A percentile compares a stretch with the other conserved stretches of the same genome.
These are phyloP conservation scores for Enteromius unitaeniatus DNA, from an alignment of 2,797 vertebrate species.

Conservation along the genomic window DNA sequence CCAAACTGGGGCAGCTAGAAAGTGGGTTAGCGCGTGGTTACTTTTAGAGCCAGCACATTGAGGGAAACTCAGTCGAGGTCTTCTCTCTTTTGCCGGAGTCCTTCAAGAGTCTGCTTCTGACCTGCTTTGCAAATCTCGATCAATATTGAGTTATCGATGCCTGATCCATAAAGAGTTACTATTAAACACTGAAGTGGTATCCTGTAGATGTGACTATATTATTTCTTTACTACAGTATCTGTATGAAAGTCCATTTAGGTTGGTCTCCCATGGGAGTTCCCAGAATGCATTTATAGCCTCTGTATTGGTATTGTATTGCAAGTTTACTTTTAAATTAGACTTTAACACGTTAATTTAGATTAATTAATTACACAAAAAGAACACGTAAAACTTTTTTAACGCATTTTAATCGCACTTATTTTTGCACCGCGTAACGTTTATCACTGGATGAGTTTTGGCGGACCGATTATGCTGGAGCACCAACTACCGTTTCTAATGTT, in stretches of 20 bases:
- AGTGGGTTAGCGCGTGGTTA: constrained; percentile 51
- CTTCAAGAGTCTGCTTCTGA: constrained; percentile 21
- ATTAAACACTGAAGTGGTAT: constrained; percentile 63
- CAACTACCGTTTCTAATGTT: too few relatives aligned
- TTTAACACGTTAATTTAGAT: too few relatives aligned
- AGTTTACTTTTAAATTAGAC: not conserved
- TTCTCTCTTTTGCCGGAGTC: constrained; percentile 8
- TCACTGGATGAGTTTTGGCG: too few relatives aligned
- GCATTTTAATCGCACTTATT: too few relatives aligned
- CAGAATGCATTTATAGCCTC: constrained; percentile 57
- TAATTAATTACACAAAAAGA: too few relatives aligned
- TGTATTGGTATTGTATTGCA: not conserved
- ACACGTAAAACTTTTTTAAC: too few relatives aligned
- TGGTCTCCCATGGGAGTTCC: constrained; percentile 50
- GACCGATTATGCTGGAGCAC: too few relatives aligned
- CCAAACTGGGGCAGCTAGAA: constrained; percentile 59
- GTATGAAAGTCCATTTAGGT: constrained; percentile 58
- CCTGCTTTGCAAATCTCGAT: constrained; percentile 38
- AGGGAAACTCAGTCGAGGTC: constrained; percentile 47
- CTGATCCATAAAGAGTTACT: constrained; percentile 61
- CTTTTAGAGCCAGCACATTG: constrained; percentile 31
- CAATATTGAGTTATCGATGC: constrained; percentile 49
- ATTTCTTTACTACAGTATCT: constrained; percentile 62
- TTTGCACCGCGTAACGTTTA: too few relatives aligned
- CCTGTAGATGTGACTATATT: constrained; percentile 61